A percentile compares a stretch with the other conserved stretches of the same genome.
Evolutionary conservation across 1,140 invertebrate genomes (phyloP).

Genomic region (Papilio machaon): DNA sequence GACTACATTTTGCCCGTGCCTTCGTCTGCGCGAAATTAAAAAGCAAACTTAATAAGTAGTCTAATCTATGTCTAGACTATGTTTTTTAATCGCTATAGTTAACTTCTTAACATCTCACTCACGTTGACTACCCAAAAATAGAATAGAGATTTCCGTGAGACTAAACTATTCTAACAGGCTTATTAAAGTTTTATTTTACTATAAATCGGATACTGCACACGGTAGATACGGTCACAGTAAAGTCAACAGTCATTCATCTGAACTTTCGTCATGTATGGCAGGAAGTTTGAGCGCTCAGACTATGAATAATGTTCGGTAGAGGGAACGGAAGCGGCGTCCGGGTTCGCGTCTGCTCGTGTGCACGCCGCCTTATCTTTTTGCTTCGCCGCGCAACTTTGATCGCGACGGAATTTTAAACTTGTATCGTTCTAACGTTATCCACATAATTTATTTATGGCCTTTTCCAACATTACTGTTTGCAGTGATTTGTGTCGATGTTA

Average conservation of each 20-base stretch:
- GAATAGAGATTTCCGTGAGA: too few species aligned
- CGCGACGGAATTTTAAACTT: conserved; percentile 35
- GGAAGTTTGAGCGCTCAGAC: conserved; percentile 51
- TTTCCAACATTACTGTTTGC: not conserved
- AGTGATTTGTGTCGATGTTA: conserved; percentile 22
- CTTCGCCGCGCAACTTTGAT: conserved; percentile 34
- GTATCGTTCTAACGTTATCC: conserved; percentile 32
- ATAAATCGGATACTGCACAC: not conserved
- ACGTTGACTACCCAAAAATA: too few species aligned
- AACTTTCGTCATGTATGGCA: conserved; percentile 53
- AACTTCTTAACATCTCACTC: too few species aligned
- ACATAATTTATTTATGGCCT: conserved; percentile 17
- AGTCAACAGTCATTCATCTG: conserved; percentile 48
- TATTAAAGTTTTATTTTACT: too few species aligned
- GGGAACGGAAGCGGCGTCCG: conserved; percentile 52
- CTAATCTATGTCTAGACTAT: too few species aligned
- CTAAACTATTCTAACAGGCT: too few species aligned
- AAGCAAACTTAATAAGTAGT: too few species aligned
- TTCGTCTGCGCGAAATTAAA: not conserved
- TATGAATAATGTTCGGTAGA: conserved; percentile 57
- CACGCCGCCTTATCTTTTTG: conserved; percentile 48
- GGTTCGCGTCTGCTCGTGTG: conserved; percentile 40
- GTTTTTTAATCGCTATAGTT: too few species aligned
- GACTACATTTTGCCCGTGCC: too few species aligned
- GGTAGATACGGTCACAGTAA: conserved; percentile 35